phyloP scores from a whole-genome alignment of 2,113 vertebrate species.

The Sebastes schlegelii region DNA sequence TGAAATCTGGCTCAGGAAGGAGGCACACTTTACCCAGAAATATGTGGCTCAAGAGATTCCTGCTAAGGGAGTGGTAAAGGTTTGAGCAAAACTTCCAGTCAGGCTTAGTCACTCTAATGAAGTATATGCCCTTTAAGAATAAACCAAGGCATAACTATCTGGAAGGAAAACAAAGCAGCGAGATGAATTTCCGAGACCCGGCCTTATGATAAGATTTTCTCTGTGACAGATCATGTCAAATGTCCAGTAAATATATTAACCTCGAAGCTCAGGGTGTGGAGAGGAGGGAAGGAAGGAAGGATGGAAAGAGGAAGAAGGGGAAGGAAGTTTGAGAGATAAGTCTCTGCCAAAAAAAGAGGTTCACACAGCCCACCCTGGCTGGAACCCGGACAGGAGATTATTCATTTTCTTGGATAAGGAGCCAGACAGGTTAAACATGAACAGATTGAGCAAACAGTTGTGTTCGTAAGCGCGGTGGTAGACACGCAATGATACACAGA shows the following conservation, averaged over 20 bases:
- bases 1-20: not conserved
- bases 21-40: not conserved
- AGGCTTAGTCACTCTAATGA: slow-evolving; percentile 10
- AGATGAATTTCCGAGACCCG: slow-evolving; percentile 51
- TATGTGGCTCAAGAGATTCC: slow-evolving; percentile 1
- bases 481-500: slow-evolving; percentile 67
- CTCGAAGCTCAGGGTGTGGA: slow-evolving; percentile 71
- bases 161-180: slow-evolving; percentile 16
- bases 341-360: slow-evolving; percentile 80
- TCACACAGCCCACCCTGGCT: slow-evolving; percentile 77
- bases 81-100: not conserved
- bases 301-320: slow-evolving; percentile 88
- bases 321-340: slow-evolving; percentile 83
- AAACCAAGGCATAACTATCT: slow-evolving; percentile 12
- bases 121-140: slow-evolving; percentile 13
- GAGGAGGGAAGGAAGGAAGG: slow-evolving; percentile 82
- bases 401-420: slow-evolving; percentile 83
- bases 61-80: not conserved
- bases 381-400: slow-evolving; percentile 82
- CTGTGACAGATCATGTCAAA: slow-evolving; percentile 67
- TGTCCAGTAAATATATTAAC: slow-evolving; percentile 64
- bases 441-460: slow-evolving; percentile 52
- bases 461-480: slow-evolving; percentile 44
- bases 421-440: slow-evolving; percentile 74
- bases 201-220: slow-evolving; percentile 38